Evolutionary conservation across 2,888 invertebrate genomes (phyloP), one percentile per base, ranked within the genome.

Genomic region (Pollenia amentaria): DNA sequence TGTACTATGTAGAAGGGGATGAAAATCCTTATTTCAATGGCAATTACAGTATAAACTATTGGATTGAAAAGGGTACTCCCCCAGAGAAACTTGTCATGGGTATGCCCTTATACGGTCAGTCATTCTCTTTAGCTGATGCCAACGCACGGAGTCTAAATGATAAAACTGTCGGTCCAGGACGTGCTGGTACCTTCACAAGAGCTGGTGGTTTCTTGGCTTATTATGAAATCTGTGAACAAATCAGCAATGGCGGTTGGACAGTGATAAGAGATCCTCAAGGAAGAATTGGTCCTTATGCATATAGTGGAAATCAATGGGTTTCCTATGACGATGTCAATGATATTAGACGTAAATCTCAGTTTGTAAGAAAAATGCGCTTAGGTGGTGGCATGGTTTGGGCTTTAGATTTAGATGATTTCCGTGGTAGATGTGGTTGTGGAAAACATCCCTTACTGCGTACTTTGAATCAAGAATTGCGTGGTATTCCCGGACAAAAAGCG

Each of bases 371-470:
- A 11, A 91, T 95, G 46, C 94, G 95, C 0, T 93, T 96, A 38
- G 95, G 96, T 2, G 97, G 97, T 9, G 96, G 95, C 10, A 96
- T 96, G 94, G 94, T 97, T 21, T 97, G 97, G 97, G 96, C 97
- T 0, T 92, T 97, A 29, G 97, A 97, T 93, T 93, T 97, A 89
- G 97, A 97, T 91, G 97, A 97, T 92, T 96, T 96, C 94, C 94
- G 94, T 73, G 95, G 95, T 38, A 92, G 93, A 64, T 97, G 97
- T 91, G 95, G 95, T 8, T 96, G 96, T 92, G 95, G 95, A 6
- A 94, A 95, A 72, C 95, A 95, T 92, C 96, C 97, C 0, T 92
- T 97, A 14, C 92, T 97, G 70, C 94, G 94, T 40, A 96, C 96
- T 0, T 92, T 97, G 46, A 95, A 95, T 89, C 93, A 94, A 85